Conservation (phyloP, 2,113 vertebrate genomes). For the Cryptomyrus ogoouensis region DNA sequence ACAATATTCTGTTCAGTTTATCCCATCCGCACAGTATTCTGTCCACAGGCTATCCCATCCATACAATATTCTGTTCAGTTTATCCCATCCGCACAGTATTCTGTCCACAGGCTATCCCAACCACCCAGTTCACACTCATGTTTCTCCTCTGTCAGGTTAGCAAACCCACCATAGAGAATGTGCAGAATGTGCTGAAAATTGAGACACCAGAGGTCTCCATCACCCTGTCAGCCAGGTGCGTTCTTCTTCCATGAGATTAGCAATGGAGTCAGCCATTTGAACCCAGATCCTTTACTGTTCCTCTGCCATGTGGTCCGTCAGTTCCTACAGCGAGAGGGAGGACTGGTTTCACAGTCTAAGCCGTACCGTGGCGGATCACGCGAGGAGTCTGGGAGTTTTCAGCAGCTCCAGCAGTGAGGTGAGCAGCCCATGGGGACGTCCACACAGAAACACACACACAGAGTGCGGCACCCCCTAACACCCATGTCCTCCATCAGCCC, state of each 20-base stretch:
- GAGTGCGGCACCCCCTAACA: background rate
- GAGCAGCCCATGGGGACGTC: background rate
- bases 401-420: constrained; percentile 58
- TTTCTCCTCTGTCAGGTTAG: constrained; percentile 68
- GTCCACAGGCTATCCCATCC: background rate
- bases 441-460: background rate
- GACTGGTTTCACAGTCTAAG: constrained; percentile 85
- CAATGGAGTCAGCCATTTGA: background rate
- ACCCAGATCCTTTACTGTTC: background rate
- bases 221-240: constrained; percentile 80
- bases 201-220: constrained; percentile 75
- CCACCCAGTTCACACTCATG: background rate
- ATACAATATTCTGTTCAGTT: background rate
- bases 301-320: constrained; percentile 39
- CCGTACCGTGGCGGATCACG: constrained; percentile 75
- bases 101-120: background rate
- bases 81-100: background rate
- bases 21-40: background rate
- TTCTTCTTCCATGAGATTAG: background rate
- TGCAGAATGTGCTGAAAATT: constrained; percentile 78
- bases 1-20: background rate
- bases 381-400: constrained; percentile 61
- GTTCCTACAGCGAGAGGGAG: constrained; percentile 81
- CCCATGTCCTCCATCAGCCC: constrained; percentile 51
- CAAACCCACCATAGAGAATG: constrained; percentile 69